Base-by-base conservation (phyloP, 2,113 vertebrate genomes). In the Oceanodroma tethys region DNA sequence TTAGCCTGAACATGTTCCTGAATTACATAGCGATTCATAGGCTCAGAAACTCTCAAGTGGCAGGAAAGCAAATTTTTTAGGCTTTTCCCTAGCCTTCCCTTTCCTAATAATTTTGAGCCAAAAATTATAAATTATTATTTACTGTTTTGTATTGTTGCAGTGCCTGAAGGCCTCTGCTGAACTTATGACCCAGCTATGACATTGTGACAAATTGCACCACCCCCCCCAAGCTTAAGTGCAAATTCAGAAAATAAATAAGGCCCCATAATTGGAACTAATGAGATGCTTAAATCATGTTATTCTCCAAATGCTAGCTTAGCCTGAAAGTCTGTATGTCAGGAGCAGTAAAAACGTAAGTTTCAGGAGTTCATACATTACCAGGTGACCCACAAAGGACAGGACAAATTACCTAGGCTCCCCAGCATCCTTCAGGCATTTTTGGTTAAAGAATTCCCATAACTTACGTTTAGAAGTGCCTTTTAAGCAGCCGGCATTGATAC, bases 241-340 rank as follows among this genome's bases (percentile, higher is more conserved):
- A 73, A 92, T 74, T 78, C 80, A 92, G 83, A 84, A 88, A 91
- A 91, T 81, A 95, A 95, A 36, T 83, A 89, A 96, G 42, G 42
- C 47, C 29, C 42, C 42, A 32, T 91, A 91, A 95, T 67, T 94
- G 60, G 86, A 94, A 89, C 76, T 92, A 94, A 94, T 93, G 63
- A 94, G 88, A 91, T 91, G 63, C 83, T 92, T 90, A 70, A 62
- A 92, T 80, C 58, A 65, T 42, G 63, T 66, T 91, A 43, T 73
- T 96, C 80, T 91, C 50, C 83, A 71, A 86, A 73, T 91, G 38
- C 86, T 58, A 74, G 42, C 43, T 42, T 86, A 84, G 83, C 75
- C 42, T 96, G 47, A 36, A 73, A 93, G 66, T 17, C 45, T 91
- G 0, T 40, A 15, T 50, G 67, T 80, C 50, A 73, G 83, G 25